phyloP scores from a whole-genome alignment of 2,888 invertebrate species.

The Melitaea athalia region DNA sequence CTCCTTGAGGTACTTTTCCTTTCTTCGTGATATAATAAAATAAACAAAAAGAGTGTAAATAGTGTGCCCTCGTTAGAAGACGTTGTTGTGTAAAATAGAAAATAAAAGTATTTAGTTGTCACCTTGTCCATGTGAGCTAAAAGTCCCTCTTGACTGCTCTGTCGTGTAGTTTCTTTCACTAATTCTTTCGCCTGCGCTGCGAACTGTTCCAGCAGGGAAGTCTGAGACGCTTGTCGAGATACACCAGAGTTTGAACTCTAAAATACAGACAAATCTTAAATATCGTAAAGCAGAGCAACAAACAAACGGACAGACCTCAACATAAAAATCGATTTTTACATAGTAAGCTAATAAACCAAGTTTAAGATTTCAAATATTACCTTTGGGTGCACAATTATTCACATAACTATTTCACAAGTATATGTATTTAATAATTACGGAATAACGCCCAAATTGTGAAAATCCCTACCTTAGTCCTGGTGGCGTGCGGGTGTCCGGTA shows the following conservation, averaged over 20 bases:
- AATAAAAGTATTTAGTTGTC: slow-evolving; percentile 6
- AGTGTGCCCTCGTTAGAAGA: not conserved
- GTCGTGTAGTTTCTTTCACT: slow-evolving; percentile 92
- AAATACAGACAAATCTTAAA: slow-evolving; percentile 2
- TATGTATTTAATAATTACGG: too few relatives aligned
- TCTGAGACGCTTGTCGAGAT: slow-evolving; percentile 90
- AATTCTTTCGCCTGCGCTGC: slow-evolving; percentile 94
- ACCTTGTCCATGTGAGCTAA: slow-evolving; percentile 96
- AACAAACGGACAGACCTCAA: too few relatives aligned
- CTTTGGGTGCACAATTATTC: too few relatives aligned
- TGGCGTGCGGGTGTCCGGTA: not conserved
- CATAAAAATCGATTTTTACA: too few relatives aligned
- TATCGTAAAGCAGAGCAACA: not conserved
- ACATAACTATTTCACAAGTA: too few relatives aligned
- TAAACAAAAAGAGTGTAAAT: slow-evolving; percentile 17
- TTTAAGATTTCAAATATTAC: too few relatives aligned
- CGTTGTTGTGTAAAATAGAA: slow-evolving; percentile 13
- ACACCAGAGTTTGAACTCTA: slow-evolving; percentile 69
- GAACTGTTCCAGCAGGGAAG: slow-evolving; percentile 93
- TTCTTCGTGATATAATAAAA: slow-evolving; percentile 70
- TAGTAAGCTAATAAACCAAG: too few relatives aligned
- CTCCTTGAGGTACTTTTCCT: slow-evolving; percentile 90
- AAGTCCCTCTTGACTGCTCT: slow-evolving; percentile 94
- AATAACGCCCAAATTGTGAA: too few relatives aligned
- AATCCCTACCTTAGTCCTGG: not conserved